A percentile compares a stretch with the other conserved stretches of the same genome.
Conservation (phyloP, 1,140 invertebrate genomes). For the Meloidogyne exigua region DNA sequence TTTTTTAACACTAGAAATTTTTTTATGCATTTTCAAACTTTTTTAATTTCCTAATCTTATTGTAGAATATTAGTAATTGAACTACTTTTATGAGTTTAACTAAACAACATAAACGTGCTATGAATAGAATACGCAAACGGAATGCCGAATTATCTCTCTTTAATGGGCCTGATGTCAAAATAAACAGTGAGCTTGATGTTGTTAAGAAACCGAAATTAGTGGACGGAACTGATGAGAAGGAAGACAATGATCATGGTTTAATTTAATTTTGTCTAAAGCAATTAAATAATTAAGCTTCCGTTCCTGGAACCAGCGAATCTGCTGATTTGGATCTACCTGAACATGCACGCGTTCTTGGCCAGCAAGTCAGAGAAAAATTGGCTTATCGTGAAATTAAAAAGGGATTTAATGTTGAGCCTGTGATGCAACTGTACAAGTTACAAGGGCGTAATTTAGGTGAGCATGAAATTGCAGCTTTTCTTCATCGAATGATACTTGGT, state of each 20-base stretch:
- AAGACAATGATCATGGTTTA: background rate
- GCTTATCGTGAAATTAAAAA: background rate
- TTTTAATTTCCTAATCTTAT: too few relatives aligned
- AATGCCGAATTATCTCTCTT: constrained; percentile 5
- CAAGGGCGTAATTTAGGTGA: constrained; percentile 9
- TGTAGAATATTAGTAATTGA: too few relatives aligned
- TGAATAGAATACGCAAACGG: constrained; percentile 18
- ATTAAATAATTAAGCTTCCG: background rate
- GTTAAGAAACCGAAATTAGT: background rate
- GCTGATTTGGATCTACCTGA: background rate
- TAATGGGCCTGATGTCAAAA: background rate
- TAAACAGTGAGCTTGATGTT: background rate
- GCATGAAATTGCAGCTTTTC: constrained; percentile 11
- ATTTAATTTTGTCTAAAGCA: too few relatives aligned
- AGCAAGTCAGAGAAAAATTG: background rate
- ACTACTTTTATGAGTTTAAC: background rate
- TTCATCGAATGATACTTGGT: constrained; percentile 19
- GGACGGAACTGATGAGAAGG: background rate
- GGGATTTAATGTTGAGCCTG: background rate
- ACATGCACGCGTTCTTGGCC: background rate
- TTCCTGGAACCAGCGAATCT: background rate
- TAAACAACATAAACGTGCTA: constrained; percentile 3
- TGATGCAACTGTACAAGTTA: background rate
- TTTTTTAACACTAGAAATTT: too few relatives aligned
- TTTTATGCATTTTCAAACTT: too few relatives aligned